Conservation (phyloP, 2,888 invertebrate genomes). For the Zaprionus lineosus region DNA sequence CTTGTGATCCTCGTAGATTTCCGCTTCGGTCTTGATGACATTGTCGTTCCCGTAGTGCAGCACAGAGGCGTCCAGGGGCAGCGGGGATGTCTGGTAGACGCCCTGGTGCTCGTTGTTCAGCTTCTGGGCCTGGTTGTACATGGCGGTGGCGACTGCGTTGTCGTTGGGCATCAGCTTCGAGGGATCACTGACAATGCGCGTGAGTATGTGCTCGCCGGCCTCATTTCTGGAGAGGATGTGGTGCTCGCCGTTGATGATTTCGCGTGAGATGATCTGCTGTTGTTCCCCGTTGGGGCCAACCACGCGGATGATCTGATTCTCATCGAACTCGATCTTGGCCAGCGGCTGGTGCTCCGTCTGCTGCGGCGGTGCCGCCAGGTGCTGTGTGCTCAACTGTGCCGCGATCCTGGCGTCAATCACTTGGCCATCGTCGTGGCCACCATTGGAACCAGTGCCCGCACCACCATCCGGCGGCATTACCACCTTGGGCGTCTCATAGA, state of each 20-base stretch:
- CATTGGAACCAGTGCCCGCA: conserved; percentile 45
- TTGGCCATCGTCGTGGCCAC: conserved; percentile 76
- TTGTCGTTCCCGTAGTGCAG: conserved; percentile 81
- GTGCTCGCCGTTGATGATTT: conserved; percentile 83
- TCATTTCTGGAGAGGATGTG: conserved; percentile 83
- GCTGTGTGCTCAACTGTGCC: conserved; percentile 77
- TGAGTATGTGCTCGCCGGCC: conserved; percentile 83
- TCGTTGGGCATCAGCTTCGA: conserved; percentile 82
- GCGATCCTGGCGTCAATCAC: conserved; percentile 82
- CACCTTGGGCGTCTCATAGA: conserved; percentile 82
- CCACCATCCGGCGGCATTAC: conserved; percentile 73
- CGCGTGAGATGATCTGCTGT: conserved; percentile 83
- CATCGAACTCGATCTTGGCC: conserved; percentile 83
- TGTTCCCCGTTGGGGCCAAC: conserved; percentile 83
- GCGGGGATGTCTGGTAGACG: conserved; percentile 82
- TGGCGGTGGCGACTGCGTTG: conserved; percentile 81
- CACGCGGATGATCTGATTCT: conserved; percentile 83
- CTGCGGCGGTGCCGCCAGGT: conserved; percentile 47
- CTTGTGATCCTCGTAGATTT: conserved; percentile 81
- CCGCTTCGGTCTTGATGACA: conserved; percentile 81
- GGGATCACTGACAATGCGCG: conserved; percentile 83
- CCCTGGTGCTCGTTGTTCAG: conserved; percentile 78
- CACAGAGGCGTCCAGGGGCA: conserved; percentile 82
- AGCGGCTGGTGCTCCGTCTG: conserved; percentile 78
- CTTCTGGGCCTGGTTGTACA: conserved; percentile 82